Evolutionary conservation across 1,140 invertebrate species (phyloP).

Genomic region (Philaenus spumarius): DNA sequence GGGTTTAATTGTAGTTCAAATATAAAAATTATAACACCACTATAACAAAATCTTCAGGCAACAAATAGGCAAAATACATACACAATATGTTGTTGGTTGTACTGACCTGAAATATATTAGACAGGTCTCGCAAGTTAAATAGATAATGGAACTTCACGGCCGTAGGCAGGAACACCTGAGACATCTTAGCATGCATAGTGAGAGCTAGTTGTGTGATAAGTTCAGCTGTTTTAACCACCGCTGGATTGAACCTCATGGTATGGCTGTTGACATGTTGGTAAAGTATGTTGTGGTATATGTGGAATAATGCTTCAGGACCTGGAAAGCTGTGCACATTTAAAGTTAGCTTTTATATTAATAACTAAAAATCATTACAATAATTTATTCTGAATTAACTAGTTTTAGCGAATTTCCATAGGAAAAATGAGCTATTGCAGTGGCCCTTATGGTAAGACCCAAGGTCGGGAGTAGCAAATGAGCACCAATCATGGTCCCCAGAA

Average conservation of each 20-base stretch:
- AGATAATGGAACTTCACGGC: slow-evolving; percentile 93
- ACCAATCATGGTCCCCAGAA: too few species aligned
- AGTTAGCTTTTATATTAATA: too few species aligned
- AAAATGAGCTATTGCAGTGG: too few species aligned
- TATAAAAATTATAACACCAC: too few species aligned
- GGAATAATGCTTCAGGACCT: slow-evolving; percentile 65
- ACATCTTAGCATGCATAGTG: slow-evolving; percentile 67
- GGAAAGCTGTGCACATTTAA: slow-evolving; percentile 68
- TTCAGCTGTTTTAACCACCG: slow-evolving; percentile 51
- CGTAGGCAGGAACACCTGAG: slow-evolving; percentile 75
- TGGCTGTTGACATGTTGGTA: slow-evolving; percentile 66
- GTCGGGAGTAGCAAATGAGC: too few species aligned
- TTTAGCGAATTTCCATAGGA: too few species aligned
- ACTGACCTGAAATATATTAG: slow-evolving; percentile 78
- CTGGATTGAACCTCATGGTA: slow-evolving; percentile 54
- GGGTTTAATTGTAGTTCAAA: too few species aligned
- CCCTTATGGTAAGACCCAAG: too few species aligned
- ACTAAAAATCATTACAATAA: neutral
- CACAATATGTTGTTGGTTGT: too few species aligned
- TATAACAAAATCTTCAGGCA: too few species aligned
- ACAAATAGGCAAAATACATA: too few species aligned
- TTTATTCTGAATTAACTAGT: too few species aligned
- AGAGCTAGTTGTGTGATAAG: slow-evolving; percentile 65
- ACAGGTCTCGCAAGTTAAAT: slow-evolving; percentile 88
- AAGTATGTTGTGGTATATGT: slow-evolving; percentile 79